Percentiles rank a stretch among this genome's conserved stretches.
Evolutionary conservation across 2,113 vertebrate genomes (phyloP).

Genomic region (Pseudonaja textilis): DNA sequence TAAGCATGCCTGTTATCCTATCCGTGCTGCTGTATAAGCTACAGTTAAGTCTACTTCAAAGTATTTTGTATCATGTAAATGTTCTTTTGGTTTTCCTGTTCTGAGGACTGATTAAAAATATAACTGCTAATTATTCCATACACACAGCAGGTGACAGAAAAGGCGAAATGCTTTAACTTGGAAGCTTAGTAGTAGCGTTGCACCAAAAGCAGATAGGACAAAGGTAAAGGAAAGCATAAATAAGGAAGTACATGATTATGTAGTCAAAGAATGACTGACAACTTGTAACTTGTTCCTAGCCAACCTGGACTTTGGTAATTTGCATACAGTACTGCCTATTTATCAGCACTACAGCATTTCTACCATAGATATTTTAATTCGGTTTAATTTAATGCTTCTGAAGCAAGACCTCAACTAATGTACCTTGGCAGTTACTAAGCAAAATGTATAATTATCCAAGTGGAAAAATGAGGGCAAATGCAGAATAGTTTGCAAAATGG

Average conservation of each 20-base stretch:
- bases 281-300: background rate
- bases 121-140: background rate
- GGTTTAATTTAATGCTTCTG: slow-evolving; percentile 36
- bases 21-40: background rate
- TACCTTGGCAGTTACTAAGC: background rate
- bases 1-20: background rate
- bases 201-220: background rate
- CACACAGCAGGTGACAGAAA: background rate
- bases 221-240: slow-evolving; percentile 15
- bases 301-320: background rate
- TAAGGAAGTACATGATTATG: background rate
- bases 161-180: background rate
- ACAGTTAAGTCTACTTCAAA: background rate
- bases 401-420: slow-evolving; percentile 37
- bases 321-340: background rate
- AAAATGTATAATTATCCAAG: background rate
- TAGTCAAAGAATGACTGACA: background rate
- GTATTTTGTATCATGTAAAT: background rate
- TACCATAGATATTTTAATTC: slow-evolving; percentile 33
- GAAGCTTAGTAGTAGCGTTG: background rate
- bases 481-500: background rate
- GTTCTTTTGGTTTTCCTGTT: background rate
- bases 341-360: slow-evolving; percentile 5
- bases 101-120: background rate
- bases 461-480: background rate